Percentiles rank a stretch among this genome's conserved stretches.
Evolutionary conservation across 2,888 invertebrate species (phyloP).

Genomic region (Platynereis dumerilii): DNA sequence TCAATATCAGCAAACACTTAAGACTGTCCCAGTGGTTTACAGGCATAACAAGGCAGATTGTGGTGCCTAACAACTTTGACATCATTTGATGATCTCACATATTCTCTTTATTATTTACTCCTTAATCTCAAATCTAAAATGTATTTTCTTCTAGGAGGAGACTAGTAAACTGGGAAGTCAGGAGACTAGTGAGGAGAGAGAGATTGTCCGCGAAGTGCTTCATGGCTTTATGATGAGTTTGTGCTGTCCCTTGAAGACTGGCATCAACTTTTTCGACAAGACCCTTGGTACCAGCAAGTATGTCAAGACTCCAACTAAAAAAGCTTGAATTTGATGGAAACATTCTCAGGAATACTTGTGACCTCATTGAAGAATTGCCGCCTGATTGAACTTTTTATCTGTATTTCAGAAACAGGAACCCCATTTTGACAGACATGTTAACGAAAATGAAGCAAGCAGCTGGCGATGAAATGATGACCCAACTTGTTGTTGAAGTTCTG

Average conservation of each 20-base stretch:
- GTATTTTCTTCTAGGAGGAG: too few relatives aligned
- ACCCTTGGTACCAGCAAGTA: constrained; percentile 68
- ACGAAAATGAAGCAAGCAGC: constrained; percentile 24
- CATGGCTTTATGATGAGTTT: constrained; percentile 77
- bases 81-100: too few relatives aligned
- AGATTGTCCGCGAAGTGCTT: constrained; percentile 56
- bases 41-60: too few relatives aligned
- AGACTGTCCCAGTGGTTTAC: too few relatives aligned
- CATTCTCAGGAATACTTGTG: neutral
- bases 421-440: constrained; percentile 33
- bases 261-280: constrained; percentile 78
- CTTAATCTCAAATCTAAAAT: too few relatives aligned
- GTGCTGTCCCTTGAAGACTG: constrained; percentile 78
- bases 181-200: constrained; percentile 36
- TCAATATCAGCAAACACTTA: too few relatives aligned
- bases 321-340: neutral
- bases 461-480: constrained; percentile 33
- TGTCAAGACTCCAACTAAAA: constrained; percentile 13
- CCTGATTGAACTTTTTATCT: too few relatives aligned
- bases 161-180: too few relatives aligned
- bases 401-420: constrained; percentile 36
- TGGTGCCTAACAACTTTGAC: too few relatives aligned
- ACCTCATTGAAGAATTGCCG: too few relatives aligned
- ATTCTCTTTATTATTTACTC: too few relatives aligned
- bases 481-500: constrained; percentile 44